Conservation (phyloP, 2,797 vertebrate genomes). For the Falco columbarius region DNA sequence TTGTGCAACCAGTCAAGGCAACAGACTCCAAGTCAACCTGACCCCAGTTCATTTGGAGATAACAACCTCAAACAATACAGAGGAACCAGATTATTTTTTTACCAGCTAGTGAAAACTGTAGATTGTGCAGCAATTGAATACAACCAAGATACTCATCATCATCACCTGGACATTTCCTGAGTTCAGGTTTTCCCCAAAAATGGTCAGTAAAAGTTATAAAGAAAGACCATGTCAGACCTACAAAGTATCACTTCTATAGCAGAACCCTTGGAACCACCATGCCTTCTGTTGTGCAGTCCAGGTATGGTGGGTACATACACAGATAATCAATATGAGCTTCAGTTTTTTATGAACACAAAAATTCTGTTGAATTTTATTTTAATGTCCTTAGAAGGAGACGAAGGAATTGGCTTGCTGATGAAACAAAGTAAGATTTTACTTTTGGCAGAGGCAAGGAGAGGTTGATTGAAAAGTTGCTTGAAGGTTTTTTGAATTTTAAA, state of each 20-base stretch:
- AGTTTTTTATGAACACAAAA: not conserved
- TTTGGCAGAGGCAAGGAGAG: not conserved
- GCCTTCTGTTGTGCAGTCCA: not conserved
- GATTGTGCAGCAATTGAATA: not conserved
- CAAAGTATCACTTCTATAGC: not conserved
- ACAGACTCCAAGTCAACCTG: not conserved
- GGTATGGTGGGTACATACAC: not conserved
- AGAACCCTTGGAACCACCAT: not conserved
- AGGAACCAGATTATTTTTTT: not conserved
- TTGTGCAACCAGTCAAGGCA: not conserved
- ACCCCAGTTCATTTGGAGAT: not conserved
- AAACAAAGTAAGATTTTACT: not conserved
- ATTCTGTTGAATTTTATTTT: not conserved
- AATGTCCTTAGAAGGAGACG: not conserved
- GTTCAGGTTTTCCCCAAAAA: not conserved
- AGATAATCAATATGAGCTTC: not conserved
- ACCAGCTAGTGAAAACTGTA: not conserved
- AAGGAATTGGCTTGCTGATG: not conserved
- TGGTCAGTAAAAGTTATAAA: not conserved
- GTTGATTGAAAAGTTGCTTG: not conserved
- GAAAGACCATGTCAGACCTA: not conserved
- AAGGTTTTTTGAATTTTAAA: not conserved
- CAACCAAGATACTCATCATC: not conserved
- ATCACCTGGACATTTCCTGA: not conserved
- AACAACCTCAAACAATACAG: not conserved